These are phyloP conservation scores for Oryzias melastigma DNA, from an alignment of 2,113 vertebrate species.

Conservation along the genomic window DNA sequence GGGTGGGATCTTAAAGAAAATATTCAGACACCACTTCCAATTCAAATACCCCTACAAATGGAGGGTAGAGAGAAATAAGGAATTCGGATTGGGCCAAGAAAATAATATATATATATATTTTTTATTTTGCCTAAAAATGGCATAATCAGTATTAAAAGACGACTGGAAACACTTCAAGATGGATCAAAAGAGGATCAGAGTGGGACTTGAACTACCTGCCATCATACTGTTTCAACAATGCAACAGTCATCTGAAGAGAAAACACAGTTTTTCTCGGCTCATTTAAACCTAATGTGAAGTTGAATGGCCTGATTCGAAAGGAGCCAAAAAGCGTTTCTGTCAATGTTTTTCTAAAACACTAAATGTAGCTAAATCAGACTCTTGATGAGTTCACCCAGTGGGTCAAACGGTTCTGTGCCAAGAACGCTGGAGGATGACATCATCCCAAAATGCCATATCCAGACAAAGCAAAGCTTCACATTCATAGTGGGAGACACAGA, in stretches of 20 bases:
- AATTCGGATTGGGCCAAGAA: no score
- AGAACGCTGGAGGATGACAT: constrained; percentile 42
- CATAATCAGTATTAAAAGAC: no score
- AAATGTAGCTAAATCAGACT: constrained; percentile 29
- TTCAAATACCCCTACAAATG: no score
- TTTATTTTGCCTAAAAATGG: no score
- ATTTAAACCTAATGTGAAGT: constrained; percentile 48
- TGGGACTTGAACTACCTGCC: constrained; percentile 31
- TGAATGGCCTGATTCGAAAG: constrained; percentile 37
- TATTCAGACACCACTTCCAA: no score
- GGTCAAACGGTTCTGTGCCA: constrained; percentile 14
- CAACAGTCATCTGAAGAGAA: constrained; percentile 47
- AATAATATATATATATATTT: no score
- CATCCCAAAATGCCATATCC: constrained; percentile 39
- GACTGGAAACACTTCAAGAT: no score
- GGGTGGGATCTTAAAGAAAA: no score
- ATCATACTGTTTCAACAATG: constrained; percentile 30
- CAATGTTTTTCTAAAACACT: constrained; percentile 18
- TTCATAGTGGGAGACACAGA: constrained; percentile 25
- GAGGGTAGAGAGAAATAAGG: no score
- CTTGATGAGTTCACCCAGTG: constrained; percentile 17
- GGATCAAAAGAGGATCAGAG: constrained; percentile 14
- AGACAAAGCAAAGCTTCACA: constrained; percentile 35
- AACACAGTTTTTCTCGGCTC: constrained; percentile 51
- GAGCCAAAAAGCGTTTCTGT: constrained; percentile 9